These are phyloP conservation scores for Alentia gelatinosa DNA, from an alignment of 2,888 invertebrate genomes.

Conservation along the genomic window DNA sequence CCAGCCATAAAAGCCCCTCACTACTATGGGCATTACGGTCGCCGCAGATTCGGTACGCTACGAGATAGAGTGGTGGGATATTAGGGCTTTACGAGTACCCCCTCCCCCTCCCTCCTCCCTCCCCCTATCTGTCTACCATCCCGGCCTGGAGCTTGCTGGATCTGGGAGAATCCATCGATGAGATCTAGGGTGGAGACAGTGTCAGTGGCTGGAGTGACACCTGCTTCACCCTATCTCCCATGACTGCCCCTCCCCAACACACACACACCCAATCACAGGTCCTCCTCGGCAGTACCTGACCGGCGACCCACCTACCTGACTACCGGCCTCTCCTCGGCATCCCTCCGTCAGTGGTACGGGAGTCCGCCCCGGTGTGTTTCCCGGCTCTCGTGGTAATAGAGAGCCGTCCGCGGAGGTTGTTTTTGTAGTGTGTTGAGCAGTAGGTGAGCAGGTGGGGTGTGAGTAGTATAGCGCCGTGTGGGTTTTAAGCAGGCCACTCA, in stretches of 20 bases:
- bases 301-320: neutral
- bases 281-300: neutral
- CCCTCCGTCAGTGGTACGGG: neutral
- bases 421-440: neutral
- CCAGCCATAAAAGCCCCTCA: too few relatives aligned
- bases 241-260: neutral
- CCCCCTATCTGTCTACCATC: too few relatives aligned
- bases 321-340: neutral
- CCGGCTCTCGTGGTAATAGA: neutral
- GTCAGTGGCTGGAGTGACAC: neutral
- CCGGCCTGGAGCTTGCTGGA: neutral
- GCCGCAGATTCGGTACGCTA: too few relatives aligned
- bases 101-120: too few relatives aligned
- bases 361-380: neutral
- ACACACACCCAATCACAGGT: neutral
- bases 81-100: too few relatives aligned
- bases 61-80: too few relatives aligned
- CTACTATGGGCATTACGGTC: too few relatives aligned
- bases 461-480: neutral
- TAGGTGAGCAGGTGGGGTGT: neutral
- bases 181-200: neutral
- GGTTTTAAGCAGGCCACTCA: neutral
- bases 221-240: neutral
- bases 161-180: neutral
- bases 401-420: too few relatives aligned